phyloP scores from a whole-genome alignment of 2,888 invertebrate species.

The Tillus elongatus region DNA sequence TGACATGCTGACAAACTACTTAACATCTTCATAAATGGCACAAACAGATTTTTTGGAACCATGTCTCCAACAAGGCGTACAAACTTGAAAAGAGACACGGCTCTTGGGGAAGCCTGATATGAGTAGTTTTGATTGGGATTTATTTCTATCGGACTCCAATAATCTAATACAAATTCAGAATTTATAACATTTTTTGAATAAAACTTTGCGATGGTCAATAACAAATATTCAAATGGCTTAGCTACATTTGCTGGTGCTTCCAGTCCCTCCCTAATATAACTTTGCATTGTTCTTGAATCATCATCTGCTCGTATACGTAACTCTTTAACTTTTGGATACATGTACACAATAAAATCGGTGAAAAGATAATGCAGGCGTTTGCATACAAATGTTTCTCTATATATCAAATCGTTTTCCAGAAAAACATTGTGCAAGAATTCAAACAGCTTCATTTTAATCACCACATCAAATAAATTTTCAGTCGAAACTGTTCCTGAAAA shows the following conservation, averaged over 20 bases:
- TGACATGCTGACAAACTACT: slow-evolving; percentile 68
- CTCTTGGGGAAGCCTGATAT: slow-evolving; percentile 48
- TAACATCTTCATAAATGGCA: slow-evolving; percentile 80
- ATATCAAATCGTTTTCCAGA: slow-evolving; percentile 59
- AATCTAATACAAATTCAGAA: slow-evolving; percentile 65
- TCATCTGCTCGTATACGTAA: slow-evolving; percentile 80
- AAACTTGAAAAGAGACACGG: slow-evolving; percentile 82
- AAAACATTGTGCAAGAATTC: slow-evolving; percentile 67
- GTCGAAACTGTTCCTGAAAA: slow-evolving; percentile 55
- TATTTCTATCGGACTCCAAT: slow-evolving; percentile 63
- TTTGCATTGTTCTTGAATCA: slow-evolving; percentile 67
- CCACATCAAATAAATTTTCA: slow-evolving; percentile 68
- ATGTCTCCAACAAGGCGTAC: slow-evolving; percentile 80
- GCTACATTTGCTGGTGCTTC: slow-evolving; percentile 66
- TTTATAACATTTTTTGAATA: slow-evolving; percentile 66
- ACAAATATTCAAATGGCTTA: slow-evolving; percentile 74
- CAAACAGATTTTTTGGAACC: slow-evolving; percentile 73
- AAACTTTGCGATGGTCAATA: slow-evolving; percentile 67
- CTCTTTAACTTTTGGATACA: slow-evolving; percentile 86
- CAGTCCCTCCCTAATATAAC: slow-evolving; percentile 54
- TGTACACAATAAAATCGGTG: slow-evolving; percentile 84
- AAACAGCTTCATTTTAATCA: slow-evolving; percentile 71
- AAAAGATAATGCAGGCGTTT: slow-evolving; percentile 74
- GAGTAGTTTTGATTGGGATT: slow-evolving; percentile 37
- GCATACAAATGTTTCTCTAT: slow-evolving; percentile 71